Evolutionary conservation across 23 tunicate genomes (phyloP), one percentile per base, ranked within the genome.

Genomic region (Phallusia fumigata): DNA sequence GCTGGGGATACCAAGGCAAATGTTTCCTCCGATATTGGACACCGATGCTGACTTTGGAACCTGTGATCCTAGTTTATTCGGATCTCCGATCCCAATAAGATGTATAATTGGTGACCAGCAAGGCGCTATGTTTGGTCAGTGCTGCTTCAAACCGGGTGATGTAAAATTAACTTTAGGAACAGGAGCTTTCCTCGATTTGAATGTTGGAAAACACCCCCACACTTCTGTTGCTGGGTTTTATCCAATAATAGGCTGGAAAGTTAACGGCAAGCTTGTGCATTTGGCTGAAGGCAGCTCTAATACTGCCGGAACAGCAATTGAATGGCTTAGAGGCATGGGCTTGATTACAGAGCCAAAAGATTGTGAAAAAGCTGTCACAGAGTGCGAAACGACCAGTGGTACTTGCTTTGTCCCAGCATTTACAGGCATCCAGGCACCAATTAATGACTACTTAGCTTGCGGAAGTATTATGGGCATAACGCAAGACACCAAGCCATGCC

Each of bases 171-270:
- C 99, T 1, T 45, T 96, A 65, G 99, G 99, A 0, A 96, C 99
- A 19, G 99, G 99, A 22, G 95, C 96, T 30, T 96, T 96, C 82
- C 30, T 96, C 64, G 75, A 91, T 81, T 52, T 96, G 18, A 96
- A 96, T 72, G 86, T 89, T 32, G 99, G 96, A 0, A 24, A n/a
- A n/a, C n/a, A n/a, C n/a, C 91, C 99, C 11, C 95, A 96, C 49
- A 76, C 99, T 19, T 96, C 99, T 0, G 90, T 96, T 0, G 87
- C 88, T 31, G 99, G 99, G 44, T 92, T 92, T 65, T 96, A 96
- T 64, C 99, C 99, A n/a, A 77, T 91, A 6, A 80, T 95, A n/a
- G 99, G 93, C 18, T 96, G 99, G 99, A 88, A 96, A 78, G 88
- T 95, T 13, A 85, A 85, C 5, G 34, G 52, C 10, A 53, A 87